These are phyloP conservation scores for Hermatobates lingyangjiaoensis DNA, from an alignment of 1,140 invertebrate species.

Conservation along the genomic window DNA sequence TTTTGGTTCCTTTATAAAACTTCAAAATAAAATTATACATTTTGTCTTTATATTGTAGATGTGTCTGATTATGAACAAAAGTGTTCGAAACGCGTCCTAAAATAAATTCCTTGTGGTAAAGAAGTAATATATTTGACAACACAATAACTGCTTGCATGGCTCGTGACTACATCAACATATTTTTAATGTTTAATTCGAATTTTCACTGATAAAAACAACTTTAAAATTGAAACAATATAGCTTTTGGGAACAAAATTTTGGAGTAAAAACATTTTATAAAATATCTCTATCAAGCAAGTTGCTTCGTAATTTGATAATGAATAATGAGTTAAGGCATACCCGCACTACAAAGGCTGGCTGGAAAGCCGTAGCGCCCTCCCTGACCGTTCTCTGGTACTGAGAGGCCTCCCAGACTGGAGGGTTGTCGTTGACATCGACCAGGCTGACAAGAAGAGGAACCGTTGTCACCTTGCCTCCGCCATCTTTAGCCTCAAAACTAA, in stretches of 20 bases:
- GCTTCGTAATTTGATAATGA: neutral
- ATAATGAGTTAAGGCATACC: constrained; percentile 15
- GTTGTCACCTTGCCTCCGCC: constrained; percentile 48
- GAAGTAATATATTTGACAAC: too few species aligned
- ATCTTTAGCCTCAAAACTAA: constrained; percentile 56
- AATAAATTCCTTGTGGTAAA: too few species aligned
- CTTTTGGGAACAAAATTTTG: too few species aligned
- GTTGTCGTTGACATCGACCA: constrained; percentile 68
- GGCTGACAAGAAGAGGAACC: constrained; percentile 45
- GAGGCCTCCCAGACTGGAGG: constrained; percentile 48
- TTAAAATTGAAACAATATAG: too few species aligned
- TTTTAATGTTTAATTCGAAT: too few species aligned
- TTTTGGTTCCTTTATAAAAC: too few species aligned
- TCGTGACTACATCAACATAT: too few species aligned
- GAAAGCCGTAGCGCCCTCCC: constrained; percentile 47
- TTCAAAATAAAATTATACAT: too few species aligned
- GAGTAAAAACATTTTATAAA: neutral
- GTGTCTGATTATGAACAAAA: too few species aligned
- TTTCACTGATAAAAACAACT: neutral
- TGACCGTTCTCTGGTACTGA: constrained; percentile 51
- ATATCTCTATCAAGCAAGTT: neutral
- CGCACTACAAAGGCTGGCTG: constrained; percentile 53
- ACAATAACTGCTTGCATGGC: too few species aligned
- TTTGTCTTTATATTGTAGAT: too few species aligned
- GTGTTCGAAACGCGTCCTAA: too few species aligned